Evolutionary conservation across 1,140 invertebrate species (phyloP), one percentile per base, ranked within the genome.

Genomic region (Papilio machaon): DNA sequence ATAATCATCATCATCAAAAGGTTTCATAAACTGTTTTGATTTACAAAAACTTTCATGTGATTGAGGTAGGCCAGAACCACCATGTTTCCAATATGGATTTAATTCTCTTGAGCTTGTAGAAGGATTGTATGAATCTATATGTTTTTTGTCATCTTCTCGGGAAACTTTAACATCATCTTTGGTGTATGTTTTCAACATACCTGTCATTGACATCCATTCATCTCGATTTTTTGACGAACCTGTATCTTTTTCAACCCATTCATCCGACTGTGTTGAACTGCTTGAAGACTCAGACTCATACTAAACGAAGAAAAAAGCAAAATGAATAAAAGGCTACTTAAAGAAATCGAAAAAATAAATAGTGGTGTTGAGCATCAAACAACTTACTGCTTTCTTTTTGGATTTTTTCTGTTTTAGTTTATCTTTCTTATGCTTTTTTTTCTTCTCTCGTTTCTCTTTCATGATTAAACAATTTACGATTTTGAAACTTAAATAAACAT

Each of bases 61-160:
- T 90, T 89, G 86, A 38, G 97, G 98, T 79, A 99, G 90, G 17
- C 98, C 98, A 73, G 95, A 96, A 13, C 98, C 98, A 80, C 97
- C 98, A 94, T 97, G 95, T 95, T 98, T 98, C 98, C 98, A 99
- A 91, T 98, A 98, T 2, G 98, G 98, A 96, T 99, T 99, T 73
- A 99, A 94, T 95, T 99, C 98, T 87, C 96, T 95, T 3, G 88
- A 91, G 88, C 96, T 97, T 83, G 96, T 97, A 3, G 97, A 96
- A 58, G 97, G 97, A 95, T 98, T 95, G 85, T 96, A 96, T 17
- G 95, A 94, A 82, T 96, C 95, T 76, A 95, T 95, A 83, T 95
- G 91, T 85, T 95, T 93, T 85, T 96, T 95, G 52, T 95, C 86
- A 79, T 90, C 86, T 82, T 94, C 95, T 67, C 89, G 86, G 76